phyloP scores from a whole-genome alignment of 2,797 vertebrate species.

The Eospalax fontanierii region DNA sequence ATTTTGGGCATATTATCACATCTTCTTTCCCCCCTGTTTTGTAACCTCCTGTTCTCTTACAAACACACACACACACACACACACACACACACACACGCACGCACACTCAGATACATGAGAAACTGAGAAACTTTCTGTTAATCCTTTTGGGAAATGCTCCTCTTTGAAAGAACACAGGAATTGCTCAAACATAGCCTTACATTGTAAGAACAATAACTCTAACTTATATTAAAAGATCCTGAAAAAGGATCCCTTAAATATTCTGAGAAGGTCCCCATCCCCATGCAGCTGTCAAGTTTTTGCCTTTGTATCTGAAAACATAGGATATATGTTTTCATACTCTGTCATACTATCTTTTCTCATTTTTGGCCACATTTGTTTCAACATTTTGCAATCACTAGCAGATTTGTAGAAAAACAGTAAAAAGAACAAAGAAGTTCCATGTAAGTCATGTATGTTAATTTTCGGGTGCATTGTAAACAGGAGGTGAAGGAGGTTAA shows the following conservation, averaged over 20 bases:
- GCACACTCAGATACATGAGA: not conserved
- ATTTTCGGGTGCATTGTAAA: constrained; percentile 11
- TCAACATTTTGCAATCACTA: constrained; percentile 31
- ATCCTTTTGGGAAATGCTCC: not conserved
- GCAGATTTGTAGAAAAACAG: not conserved
- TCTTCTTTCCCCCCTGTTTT: not conserved
- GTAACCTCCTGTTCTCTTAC: not conserved
- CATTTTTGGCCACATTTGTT: not conserved
- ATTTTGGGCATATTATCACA: not conserved
- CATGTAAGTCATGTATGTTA: not conserved
- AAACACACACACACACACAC: not conserved
- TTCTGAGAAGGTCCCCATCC: not conserved
- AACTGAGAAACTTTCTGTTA: not conserved
- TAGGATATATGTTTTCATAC: not conserved
- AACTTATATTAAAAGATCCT: not conserved
- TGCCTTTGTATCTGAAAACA: not conserved
- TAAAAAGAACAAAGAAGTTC: not conserved
- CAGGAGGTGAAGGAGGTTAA: not conserved
- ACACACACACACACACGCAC: not conserved
- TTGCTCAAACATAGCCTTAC: not conserved
- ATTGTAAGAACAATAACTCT: not conserved
- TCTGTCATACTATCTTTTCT: not conserved
- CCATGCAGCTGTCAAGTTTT: not conserved
- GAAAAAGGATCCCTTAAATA: not conserved
- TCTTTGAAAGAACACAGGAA: constrained; percentile 21